Evolutionary conservation across 2,113 vertebrate genomes (phyloP).

Genomic region (Lamprotornis superbus): DNA sequence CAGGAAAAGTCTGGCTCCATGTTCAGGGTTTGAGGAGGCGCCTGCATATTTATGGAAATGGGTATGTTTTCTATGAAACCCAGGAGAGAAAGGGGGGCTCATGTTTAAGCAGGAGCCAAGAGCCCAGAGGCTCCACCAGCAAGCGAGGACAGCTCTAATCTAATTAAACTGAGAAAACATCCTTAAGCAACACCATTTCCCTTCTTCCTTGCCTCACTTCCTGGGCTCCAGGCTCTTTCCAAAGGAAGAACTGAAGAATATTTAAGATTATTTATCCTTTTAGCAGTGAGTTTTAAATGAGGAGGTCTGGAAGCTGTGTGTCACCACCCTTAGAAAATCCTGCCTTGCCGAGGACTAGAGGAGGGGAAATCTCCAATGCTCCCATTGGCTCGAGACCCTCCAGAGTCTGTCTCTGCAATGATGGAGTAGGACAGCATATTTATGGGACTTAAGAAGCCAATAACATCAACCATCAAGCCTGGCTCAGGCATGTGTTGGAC

Average conservation of each 20-base stretch:
- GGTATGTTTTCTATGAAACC: background rate
- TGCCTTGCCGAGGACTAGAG: background rate
- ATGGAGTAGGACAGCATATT: background rate
- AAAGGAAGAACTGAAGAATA: background rate
- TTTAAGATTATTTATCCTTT: background rate
- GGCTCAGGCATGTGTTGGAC: background rate
- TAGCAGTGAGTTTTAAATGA: background rate
- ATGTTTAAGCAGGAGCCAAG: background rate
- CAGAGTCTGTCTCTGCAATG: background rate
- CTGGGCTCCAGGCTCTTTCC: background rate
- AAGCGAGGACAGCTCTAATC: background rate
- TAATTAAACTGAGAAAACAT: background rate
- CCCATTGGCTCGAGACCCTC: background rate
- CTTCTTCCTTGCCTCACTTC: background rate
- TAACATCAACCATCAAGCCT: background rate
- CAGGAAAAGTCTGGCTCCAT: background rate
- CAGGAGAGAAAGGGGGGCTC: background rate
- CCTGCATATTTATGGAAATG: background rate
- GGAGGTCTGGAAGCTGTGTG: background rate
- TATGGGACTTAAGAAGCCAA: background rate
- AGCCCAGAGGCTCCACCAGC: background rate
- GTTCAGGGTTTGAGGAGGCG: background rate
- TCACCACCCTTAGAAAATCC: background rate
- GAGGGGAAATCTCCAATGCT: background rate
- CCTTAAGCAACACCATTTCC: rapidly evolving